These are phyloP conservation scores for Nannobrachium achirus DNA, from an alignment of 2,113 vertebrate species.

Conservation along the genomic window DNA sequence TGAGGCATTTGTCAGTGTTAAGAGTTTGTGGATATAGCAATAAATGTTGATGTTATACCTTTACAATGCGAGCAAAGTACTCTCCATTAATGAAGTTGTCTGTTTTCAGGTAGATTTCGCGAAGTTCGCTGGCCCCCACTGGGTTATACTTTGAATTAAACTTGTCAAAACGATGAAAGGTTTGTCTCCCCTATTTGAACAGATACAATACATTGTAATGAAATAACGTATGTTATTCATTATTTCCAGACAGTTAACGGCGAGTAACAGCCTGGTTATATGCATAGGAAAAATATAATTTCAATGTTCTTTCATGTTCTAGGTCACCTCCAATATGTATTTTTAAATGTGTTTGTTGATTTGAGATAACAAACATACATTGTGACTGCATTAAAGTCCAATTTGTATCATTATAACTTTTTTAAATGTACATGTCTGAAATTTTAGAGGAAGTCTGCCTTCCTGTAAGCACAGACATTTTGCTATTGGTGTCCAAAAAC, in stretches of 20 bases:
- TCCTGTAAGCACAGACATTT: too few species aligned
- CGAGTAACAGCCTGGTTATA: neutral
- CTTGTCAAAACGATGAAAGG: slow-evolving; percentile 97
- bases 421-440: too few species aligned
- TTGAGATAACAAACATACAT: too few species aligned
- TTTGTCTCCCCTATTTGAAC: slow-evolving; percentile 89
- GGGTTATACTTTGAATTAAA: slow-evolving; percentile 99
- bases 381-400: too few species aligned
- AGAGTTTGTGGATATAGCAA: neutral
- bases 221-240: neutral
- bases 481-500: too few species aligned
- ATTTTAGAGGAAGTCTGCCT: too few species aligned
- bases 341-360: too few species aligned
- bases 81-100: slow-evolving; percentile 93
- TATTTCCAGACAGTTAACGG: neutral
- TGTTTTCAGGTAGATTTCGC: slow-evolving; percentile 97
- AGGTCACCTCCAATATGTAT: neutral
- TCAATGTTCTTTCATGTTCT: neutral
- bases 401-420: too few species aligned
- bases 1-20: neutral
- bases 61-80: slow-evolving; percentile 96
- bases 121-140: slow-evolving; percentile 93
- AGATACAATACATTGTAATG: slow-evolving; percentile 1
- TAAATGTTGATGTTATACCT: slow-evolving; percentile 75
- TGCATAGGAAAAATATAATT: neutral